Conservation (phyloP, 2,888 invertebrate species). For the Timandra comae region DNA sequence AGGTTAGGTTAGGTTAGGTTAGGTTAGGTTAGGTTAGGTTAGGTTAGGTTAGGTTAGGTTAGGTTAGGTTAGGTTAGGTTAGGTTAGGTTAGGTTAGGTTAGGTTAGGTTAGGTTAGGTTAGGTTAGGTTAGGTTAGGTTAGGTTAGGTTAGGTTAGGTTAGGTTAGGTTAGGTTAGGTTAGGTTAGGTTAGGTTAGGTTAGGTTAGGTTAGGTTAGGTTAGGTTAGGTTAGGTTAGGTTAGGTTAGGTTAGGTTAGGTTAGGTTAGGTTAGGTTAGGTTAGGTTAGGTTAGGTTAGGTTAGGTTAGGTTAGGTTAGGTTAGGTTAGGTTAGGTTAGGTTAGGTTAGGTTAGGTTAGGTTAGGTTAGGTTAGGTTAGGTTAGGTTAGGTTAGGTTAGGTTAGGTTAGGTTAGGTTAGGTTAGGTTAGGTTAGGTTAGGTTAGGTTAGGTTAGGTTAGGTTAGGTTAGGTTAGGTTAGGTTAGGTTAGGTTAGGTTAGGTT, state of each 20-base stretch:
- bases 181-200: constrained; percentile 5
- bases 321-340: constrained; percentile 10
- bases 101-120: not conserved
- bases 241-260: constrained; percentile 18
- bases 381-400: not conserved
- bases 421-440: not conserved
- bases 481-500: not conserved
- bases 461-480: not conserved
- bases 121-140: not conserved
- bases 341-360: not conserved
- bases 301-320: constrained; percentile 18
- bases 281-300: constrained; percentile 18
- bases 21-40: not conserved
- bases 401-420: not conserved
- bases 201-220: constrained; percentile 7
- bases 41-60: not conserved
- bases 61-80: not conserved
- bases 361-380: not conserved
- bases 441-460: not conserved
- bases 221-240: constrained; percentile 15
- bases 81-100: not conserved
- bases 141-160: not conserved
- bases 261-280: constrained; percentile 19
- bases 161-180: not conserved
- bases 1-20: not conserved